These are phyloP conservation scores for Microctonus brassicae DNA, from an alignment of 2,888 invertebrate genomes.

Conservation along the genomic window DNA sequence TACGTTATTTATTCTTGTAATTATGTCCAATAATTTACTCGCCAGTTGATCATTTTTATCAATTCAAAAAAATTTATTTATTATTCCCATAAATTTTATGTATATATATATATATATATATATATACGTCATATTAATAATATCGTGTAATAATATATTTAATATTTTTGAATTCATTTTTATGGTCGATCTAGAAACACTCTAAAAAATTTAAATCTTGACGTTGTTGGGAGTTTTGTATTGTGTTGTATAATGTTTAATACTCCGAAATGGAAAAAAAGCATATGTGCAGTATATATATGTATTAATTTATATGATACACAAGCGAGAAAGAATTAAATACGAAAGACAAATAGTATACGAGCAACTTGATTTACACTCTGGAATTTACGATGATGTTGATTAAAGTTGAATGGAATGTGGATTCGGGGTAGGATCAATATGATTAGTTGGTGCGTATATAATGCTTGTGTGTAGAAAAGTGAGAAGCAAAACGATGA, in stretches of 20 bases:
- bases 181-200: not conserved
- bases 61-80: no score
- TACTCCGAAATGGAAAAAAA: not conserved
- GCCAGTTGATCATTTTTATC: constrained; percentile 30
- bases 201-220: constrained; percentile 21
- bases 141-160: not conserved
- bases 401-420: constrained; percentile 16
- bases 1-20: constrained; percentile 31
- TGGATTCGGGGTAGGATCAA: constrained; percentile 11
- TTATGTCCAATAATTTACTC: constrained; percentile 26
- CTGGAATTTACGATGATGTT: constrained; percentile 16
- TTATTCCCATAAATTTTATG: no score
- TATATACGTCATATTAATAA: no score
- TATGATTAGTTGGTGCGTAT: not conserved
- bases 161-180: not conserved
- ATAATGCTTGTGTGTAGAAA: not conserved
- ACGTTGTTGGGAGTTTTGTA: not conserved
- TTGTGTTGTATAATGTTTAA: not conserved
- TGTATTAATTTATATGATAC: no score
- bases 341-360: constrained; percentile 4
- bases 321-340: not conserved
- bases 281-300: no score
- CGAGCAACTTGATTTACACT: constrained; percentile 19
- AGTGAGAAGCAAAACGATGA: constrained; percentile 7
- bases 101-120: no score